Percentiles rank a stretch among this genome's conserved stretches.
These are phyloP conservation scores for Rhodinocichla rosea DNA, from an alignment of 2,113 vertebrate species.

Conservation along the genomic window DNA sequence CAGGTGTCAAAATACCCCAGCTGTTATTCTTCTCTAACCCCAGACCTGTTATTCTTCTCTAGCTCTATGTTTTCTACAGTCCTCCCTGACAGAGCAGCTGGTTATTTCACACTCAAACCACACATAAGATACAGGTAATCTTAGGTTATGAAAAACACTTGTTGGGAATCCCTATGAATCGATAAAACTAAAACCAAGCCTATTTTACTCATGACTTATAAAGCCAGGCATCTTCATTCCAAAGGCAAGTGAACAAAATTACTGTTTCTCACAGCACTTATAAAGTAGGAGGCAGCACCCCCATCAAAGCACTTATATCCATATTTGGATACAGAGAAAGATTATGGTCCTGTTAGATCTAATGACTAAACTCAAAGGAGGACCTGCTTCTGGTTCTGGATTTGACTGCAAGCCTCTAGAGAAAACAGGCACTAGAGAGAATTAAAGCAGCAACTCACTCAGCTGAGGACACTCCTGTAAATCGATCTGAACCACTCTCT, in stretches of 20 bases:
- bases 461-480: neutral
- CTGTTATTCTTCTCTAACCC: too few relatives aligned
- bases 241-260: neutral
- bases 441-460: neutral
- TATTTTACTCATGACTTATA: neutral
- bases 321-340: neutral
- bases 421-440: neutral
- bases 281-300: neutral
- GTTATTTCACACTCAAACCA: neutral
- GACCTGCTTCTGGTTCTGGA: neutral
- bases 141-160: neutral
- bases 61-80: neutral
- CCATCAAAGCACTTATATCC: neutral
- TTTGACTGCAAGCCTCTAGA: neutral
- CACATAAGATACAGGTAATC: neutral
- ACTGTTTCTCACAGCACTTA: neutral
- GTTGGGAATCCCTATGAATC: neutral
- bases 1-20: neutral
- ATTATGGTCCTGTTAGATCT: neutral
- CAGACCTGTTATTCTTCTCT: neutral
- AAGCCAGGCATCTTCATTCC: neutral
- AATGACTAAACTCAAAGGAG: neutral
- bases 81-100: neutral
- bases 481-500: neutral
- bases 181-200: neutral